phyloP scores from a whole-genome alignment of 1,140 invertebrate species.

The Limonius californicus region DNA sequence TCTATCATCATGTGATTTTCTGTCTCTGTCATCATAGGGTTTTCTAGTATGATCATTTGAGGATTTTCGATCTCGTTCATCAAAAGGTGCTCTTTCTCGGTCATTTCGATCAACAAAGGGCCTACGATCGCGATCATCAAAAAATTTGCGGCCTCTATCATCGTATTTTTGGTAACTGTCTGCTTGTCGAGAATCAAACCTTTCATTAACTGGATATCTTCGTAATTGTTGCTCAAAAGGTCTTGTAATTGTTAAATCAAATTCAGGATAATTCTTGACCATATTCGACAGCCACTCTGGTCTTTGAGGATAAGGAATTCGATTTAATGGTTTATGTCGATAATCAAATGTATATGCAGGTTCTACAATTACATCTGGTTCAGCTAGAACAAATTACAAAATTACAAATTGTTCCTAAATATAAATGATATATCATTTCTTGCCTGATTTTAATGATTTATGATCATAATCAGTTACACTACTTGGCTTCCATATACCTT shows the following conservation, averaged over 20 bases:
- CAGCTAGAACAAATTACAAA: conserved; percentile 3
- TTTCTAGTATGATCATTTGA: conserved; percentile 10
- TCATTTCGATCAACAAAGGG: not conserved
- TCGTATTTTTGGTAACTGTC: not conserved
- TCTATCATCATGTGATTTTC: not conserved
- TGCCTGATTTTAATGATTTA: conserved; percentile 47
- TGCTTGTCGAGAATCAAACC: not conserved
- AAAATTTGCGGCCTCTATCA: not conserved
- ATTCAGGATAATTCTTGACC: conserved; percentile 41
- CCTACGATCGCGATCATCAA: not conserved
- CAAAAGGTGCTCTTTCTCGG: not conserved
- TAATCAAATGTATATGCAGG: conserved; percentile 42
- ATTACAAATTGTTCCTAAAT: no score
- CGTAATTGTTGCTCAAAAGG: not conserved
- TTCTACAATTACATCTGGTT: conserved; percentile 33
- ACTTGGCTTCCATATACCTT: conserved; percentile 33
- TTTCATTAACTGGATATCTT: not conserved
- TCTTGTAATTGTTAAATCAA: conserved; percentile 22
- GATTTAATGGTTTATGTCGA: conserved; percentile 42
- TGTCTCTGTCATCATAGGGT: conserved; percentile 12
- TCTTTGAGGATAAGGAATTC: conserved; percentile 41
- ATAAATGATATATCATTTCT: no score
- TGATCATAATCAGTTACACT: conserved; percentile 69
- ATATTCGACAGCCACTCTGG: conserved; percentile 40
- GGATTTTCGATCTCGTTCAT: not conserved